Evolutionary conservation across 92 coral and sea anemone species (phyloP), one percentile per base, ranked within the genome.

Genomic region (Siderastrea radians): DNA sequence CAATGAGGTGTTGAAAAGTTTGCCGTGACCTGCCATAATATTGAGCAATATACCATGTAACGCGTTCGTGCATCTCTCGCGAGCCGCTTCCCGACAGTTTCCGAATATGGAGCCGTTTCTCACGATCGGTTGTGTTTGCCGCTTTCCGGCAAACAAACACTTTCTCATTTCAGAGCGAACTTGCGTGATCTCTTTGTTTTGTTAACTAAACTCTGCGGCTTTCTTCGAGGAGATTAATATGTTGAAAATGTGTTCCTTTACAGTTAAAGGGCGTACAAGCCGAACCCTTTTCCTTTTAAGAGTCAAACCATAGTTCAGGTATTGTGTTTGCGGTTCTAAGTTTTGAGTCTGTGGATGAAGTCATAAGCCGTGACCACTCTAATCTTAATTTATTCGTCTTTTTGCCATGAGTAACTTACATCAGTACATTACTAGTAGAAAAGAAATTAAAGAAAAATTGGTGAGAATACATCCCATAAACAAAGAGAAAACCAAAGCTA

Each of bases 91-190:
- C 45, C 77, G 43, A 51, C n/a, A 50, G 38, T 51, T 14, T 52
- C 51, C 45, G 59, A 7, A 76, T n/a, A 59, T 14, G 43, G 53
- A 5, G 44, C 44, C 49, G 16, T 49, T 17, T 78, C 44, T 16
- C 2, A 5, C 44, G 52, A 15, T 19, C 49, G 7, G 51, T 55
- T 15, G 26, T 10, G 45, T 16, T 78, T 44, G 74, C 75, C 19
- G 16, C 59, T 52, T 80, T 80, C 71, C 66, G 53, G 65, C 54
- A 61, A 78, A 78, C 82, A 78, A 48, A 78, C 45, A 44, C 38
- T 61, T 47, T 13, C 55, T 61, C 26, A 44, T 47, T 11, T 48
- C 6, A 45, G 43, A 58, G 3, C 45, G 48, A 26, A 63, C 14
- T n/a, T 49, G 45, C 3, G 83, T 63, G 72, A 9, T 49, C 14